These are phyloP conservation scores for Lissonota sp. DNA, from an alignment of 2,888 invertebrate genomes.

Conservation along the genomic window DNA sequence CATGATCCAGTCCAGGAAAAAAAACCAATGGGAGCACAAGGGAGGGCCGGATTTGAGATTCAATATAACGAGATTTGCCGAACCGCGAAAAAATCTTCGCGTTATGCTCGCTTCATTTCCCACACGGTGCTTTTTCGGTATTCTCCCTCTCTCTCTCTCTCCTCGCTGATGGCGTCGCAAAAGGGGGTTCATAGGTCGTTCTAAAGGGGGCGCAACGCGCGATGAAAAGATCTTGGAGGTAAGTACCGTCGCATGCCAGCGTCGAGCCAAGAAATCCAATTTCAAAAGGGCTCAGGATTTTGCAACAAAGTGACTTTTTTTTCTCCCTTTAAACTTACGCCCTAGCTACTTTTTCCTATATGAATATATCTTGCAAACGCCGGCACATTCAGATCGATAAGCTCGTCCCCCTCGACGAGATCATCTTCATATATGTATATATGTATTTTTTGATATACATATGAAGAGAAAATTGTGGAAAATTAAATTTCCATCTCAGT, in stretches of 20 bases:
- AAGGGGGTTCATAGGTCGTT: no score
- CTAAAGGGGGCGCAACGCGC: constrained; percentile 27
- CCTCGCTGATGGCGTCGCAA: background rate
- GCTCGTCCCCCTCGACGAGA: constrained; percentile 4
- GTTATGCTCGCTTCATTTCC: constrained; percentile 59
- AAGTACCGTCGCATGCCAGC: constrained; percentile 58
- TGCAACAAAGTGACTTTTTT: constrained; percentile 55
- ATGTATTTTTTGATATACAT: no score
- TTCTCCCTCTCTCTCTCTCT: constrained; percentile 7
- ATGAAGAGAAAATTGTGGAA: background rate
- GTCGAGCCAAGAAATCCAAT: constrained; percentile 61
- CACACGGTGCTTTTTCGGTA: constrained; percentile 46
- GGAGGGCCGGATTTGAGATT: constrained; percentile 49
- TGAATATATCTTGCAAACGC: background rate
- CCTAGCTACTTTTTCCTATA: background rate
- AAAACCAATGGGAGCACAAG: background rate
- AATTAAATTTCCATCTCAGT: constrained; percentile 17
- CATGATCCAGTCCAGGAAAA: background rate
- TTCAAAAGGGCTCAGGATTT: constrained; percentile 61
- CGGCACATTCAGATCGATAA: constrained; percentile 55
- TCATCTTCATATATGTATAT: background rate
- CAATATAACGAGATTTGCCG: constrained; percentile 62
- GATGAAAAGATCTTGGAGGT: constrained; percentile 59
- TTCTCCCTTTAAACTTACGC: background rate
- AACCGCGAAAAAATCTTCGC: constrained; percentile 57